Percentiles rank a stretch among this genome's conserved stretches.
Evolutionary conservation across 2,113 vertebrate species (phyloP).

Genomic region (Spermophilus dauricus): DNA sequence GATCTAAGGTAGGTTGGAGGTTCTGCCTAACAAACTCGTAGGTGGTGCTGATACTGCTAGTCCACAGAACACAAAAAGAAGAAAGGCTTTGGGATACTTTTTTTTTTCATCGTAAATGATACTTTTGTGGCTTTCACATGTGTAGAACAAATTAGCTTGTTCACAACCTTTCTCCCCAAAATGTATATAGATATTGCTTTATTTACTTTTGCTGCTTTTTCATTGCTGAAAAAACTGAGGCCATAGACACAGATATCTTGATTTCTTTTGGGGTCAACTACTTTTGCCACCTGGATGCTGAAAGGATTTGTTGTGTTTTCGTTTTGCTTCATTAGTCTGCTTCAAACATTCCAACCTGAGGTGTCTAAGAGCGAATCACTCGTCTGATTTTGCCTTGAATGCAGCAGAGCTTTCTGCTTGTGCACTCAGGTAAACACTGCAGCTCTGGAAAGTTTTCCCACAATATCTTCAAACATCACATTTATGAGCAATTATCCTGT

Average conservation of each 20-base stretch:
- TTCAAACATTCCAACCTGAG: background rate
- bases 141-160: background rate
- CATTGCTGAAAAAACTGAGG: background rate
- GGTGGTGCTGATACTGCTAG: rapidly evolving
- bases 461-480: too few species aligned
- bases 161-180: background rate
- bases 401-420: background rate
- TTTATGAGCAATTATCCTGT: background rate
- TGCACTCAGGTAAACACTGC: background rate
- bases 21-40: background rate
- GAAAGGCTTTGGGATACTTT: background rate
- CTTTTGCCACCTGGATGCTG: background rate
- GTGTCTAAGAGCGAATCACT: background rate
- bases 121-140: background rate
- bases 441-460: background rate
- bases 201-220: constrained; percentile 10
- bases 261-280: background rate
- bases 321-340: background rate
- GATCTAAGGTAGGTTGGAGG: background rate
- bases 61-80: background rate
- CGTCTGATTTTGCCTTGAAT: background rate
- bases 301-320: background rate
- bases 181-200: background rate
- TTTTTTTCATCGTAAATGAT: background rate
- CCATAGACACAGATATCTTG: background rate